phyloP scores from a whole-genome alignment of 2,888 invertebrate genomes.

The Drosophila ezoana region DNA sequence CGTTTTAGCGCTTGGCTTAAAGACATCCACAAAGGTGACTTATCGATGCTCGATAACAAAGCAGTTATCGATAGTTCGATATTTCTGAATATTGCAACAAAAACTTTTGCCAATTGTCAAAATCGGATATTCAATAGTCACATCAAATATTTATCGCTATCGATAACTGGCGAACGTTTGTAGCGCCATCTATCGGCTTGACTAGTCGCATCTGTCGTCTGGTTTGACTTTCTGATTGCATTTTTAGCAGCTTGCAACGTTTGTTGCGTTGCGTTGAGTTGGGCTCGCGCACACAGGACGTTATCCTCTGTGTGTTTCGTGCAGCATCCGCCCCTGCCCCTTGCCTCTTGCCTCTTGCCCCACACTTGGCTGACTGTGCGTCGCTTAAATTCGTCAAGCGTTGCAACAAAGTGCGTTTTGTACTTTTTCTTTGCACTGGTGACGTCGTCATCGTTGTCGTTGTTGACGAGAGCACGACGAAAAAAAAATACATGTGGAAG shows the following conservation, averaged over 20 bases:
- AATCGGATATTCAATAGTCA: too few species aligned
- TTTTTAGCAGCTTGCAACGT: not conserved
- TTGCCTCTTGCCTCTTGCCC: not conserved
- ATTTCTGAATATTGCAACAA: too few species aligned
- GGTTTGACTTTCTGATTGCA: slow-evolving; percentile 2
- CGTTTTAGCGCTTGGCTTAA: too few species aligned
- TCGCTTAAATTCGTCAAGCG: slow-evolving; percentile 67
- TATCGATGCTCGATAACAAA: not conserved
- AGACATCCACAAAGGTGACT: not conserved
- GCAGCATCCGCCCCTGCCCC: not conserved
- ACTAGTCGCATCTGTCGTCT: slow-evolving; percentile 2
- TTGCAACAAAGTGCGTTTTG: slow-evolving; percentile 76
- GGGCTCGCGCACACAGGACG: slow-evolving; percentile 13
- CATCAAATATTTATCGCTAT: not conserved
- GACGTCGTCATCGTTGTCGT: slow-evolving; percentile 32
- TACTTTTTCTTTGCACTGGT: slow-evolving; percentile 42
- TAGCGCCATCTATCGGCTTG: slow-evolving; percentile 1
- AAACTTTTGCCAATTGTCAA: too few species aligned
- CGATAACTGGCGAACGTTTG: not conserved
- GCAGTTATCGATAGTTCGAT: not conserved
- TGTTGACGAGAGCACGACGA: slow-evolving; percentile 35
- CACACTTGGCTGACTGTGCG: slow-evolving; percentile 13
- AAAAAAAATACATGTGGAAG: slow-evolving; percentile 13
- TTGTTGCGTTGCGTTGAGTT: slow-evolving; percentile 7
- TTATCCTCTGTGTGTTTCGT: not conserved